phyloP scores from a whole-genome alignment of 2,797 vertebrate species.

The Sparidentex hasta region DNA sequence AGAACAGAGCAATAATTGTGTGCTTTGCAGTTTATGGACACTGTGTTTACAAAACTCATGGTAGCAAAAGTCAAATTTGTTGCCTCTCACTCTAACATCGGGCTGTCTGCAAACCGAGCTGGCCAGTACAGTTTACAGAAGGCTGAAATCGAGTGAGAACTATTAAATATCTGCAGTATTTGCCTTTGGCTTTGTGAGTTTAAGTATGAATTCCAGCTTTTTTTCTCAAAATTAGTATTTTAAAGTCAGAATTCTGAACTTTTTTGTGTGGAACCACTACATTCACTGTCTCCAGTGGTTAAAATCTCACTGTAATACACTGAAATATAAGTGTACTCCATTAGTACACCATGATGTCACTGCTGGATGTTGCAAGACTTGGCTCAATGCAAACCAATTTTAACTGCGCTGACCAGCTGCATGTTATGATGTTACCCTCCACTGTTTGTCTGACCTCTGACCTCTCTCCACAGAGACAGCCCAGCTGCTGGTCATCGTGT shows the following conservation, averaged over 20 bases:
- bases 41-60: no score
- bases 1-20: neutral
- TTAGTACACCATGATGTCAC: neutral
- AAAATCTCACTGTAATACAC: neutral
- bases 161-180: no score
- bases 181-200: no score
- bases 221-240: no score
- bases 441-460: conserved; percentile 24
- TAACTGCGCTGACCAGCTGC: neutral
- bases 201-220: no score
- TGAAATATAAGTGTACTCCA: neutral
- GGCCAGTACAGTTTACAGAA: no score
- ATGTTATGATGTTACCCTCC: neutral
- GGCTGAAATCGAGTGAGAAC: no score
- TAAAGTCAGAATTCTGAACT: neutral
- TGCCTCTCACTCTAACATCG: no score
- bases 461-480: conserved; percentile 87
- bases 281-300: neutral
- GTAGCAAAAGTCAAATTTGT: neutral
- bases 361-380: neutral
- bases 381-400: neutral
- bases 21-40: neutral
- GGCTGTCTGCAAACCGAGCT: no score
- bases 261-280: neutral
- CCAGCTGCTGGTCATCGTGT: conserved; percentile 95